phyloP scores from a whole-genome alignment of 2,888 invertebrate genomes.

The Caenorhabditis sp. region DNA sequence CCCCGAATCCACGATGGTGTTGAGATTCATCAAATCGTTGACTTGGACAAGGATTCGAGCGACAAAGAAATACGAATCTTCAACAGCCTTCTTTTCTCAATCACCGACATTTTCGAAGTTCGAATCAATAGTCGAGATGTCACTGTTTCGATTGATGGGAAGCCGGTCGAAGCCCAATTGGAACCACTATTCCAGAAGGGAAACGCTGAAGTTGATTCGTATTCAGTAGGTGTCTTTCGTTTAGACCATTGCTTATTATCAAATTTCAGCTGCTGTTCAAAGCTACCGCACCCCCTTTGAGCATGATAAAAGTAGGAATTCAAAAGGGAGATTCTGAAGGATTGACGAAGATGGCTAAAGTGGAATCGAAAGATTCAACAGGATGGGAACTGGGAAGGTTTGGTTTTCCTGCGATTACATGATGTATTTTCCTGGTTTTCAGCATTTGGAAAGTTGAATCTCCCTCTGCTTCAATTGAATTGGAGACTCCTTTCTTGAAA shows the following conservation, averaged over 20 bases:
- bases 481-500: conserved; percentile 25
- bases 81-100: conserved; percentile 60
- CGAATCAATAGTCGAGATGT: conserved; percentile 51
- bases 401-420: not conserved
- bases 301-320: conserved; percentile 49
- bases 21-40: conserved; percentile 24
- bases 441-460: conserved; percentile 20
- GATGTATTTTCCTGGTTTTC: not conserved
- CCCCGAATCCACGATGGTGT: conserved; percentile 45
- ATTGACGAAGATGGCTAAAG: conserved; percentile 53
- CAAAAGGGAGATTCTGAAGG: conserved; percentile 41
- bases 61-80: conserved; percentile 51
- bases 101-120: conserved; percentile 56
- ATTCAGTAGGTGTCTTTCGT: conserved; percentile 35
- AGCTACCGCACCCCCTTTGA: conserved; percentile 64
- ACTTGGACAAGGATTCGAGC: not conserved
- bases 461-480: not conserved
- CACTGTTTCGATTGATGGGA: conserved; percentile 38
- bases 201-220: conserved; percentile 47
- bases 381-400: conserved; percentile 34
- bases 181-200: conserved; percentile 70
- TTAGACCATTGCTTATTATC: not conserved
- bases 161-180: conserved; percentile 67
- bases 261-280: conserved; percentile 64
- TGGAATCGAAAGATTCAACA: conserved; percentile 17